Conservation (phyloP, 2,113 vertebrate genomes). For the Rhinichthys klamathensis region DNA sequence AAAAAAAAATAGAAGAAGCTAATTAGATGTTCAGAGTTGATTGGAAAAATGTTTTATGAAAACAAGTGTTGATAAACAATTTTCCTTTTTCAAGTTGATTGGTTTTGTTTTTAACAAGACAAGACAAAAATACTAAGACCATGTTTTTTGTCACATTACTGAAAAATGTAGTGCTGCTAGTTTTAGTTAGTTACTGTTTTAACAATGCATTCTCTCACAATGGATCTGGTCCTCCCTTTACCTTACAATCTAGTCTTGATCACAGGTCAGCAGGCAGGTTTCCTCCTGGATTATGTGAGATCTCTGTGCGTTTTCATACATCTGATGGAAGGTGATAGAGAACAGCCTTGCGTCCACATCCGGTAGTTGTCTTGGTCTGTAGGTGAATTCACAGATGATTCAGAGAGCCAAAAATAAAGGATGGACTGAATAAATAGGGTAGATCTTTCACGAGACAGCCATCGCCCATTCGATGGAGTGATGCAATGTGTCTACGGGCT, state of each 20-base stretch:
- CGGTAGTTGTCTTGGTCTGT: not conserved
- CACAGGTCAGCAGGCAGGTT: not conserved
- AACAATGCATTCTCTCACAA: not conserved
- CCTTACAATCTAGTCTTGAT: not conserved
- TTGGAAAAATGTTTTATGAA: too few relatives aligned
- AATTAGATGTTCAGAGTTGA: too few relatives aligned
- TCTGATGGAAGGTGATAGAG: not conserved
- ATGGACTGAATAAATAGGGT: conserved; percentile 6
- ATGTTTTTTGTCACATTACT: not conserved
- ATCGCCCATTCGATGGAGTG: not conserved
- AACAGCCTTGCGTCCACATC: not conserved
- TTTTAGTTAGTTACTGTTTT: not conserved
- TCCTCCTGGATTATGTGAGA: not conserved
- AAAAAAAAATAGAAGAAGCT: too few relatives aligned
- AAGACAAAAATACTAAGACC: not conserved
- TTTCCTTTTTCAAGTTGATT: not conserved
- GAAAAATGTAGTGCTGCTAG: conserved; percentile 16
- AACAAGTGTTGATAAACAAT: too few relatives aligned
- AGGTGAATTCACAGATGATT: conserved; percentile 7
- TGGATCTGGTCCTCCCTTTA: not conserved
- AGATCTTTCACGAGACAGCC: not conserved
- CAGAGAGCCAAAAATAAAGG: conserved; percentile 7
- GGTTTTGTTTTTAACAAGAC: not conserved
- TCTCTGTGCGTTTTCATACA: not conserved
- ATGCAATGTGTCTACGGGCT: not conserved